Percentiles rank a stretch among this genome's conserved stretches.
Conservation (phyloP, 1,140 invertebrate species). For the Ceratoteleas bidentatus region DNA sequence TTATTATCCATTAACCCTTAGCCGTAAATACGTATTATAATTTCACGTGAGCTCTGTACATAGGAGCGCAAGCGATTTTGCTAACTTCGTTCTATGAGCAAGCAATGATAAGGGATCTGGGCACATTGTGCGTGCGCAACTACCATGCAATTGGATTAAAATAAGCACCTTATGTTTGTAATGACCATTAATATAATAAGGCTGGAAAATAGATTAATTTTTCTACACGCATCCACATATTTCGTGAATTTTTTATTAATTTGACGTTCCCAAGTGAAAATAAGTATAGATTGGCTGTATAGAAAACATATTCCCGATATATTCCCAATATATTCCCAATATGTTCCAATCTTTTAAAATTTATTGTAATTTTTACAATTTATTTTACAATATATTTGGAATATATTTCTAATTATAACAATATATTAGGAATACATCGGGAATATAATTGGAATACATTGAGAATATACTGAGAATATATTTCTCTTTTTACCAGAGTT, state of each 20-base stretch:
- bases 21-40: conserved; percentile 48
- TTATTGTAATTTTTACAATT: no score
- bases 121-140: conserved; percentile 39
- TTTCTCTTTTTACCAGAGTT: no score
- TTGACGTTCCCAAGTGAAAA: no score
- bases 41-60: conserved; percentile 34
- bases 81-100: conserved; percentile 53
- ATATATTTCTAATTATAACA: no score
- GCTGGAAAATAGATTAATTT: conserved; percentile 48
- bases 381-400: no score
- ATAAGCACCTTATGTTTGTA: conserved; percentile 48
- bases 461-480: no score
- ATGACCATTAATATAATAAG: conserved; percentile 57
- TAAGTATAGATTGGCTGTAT: no score
- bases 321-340: no score
- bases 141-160: conserved; percentile 47
- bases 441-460: no score
- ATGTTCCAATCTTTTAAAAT: no score
- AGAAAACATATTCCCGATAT: no score
- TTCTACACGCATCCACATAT: conserved; percentile 7
- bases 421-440: no score
- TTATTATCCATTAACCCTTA: conserved; percentile 18
- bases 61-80: conserved; percentile 48
- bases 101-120: conserved; percentile 52
- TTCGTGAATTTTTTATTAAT: conserved; percentile 40